Base-by-base conservation (phyloP, 2,888 invertebrate species). In the Scaptomyza flava region DNA sequence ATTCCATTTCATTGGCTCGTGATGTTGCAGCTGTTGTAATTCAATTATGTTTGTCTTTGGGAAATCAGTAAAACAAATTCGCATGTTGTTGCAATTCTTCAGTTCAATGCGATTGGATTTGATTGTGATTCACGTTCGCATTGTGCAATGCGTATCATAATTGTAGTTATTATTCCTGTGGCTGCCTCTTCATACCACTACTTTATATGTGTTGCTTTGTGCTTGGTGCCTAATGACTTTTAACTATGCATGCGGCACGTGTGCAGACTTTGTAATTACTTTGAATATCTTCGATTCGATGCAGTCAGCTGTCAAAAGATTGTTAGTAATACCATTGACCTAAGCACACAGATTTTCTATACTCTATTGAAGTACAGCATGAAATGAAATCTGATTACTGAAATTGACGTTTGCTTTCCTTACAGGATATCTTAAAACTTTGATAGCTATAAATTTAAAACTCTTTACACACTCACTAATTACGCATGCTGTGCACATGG, bases 11-110 rank as follows among this genome's bases (percentile, higher is more conserved):
- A 47, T 6, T 38, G 23, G 38, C 42, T 66, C 34, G 45, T 50
- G 33, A 33, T 63, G 59, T 27, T 62, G 73, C 59, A 67, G 73
- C 74, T 50, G 68, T 43, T 68, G 60, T 88, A 84, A 84, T 84
- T 84, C 62, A 84, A 84, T 84, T 84, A 88, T 77, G 66, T 84
- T 86, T 86, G 87, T 80, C 87, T 89, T 86, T 88, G 71, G 75
- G 58, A 82, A 85, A 86, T 82, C 82, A 88, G 86, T 69, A 82
- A 68, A 86, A 88, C 73, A 83, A 79, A 79, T 82, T 69, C 81
- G 77, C 71, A 67, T 79, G 79, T 69, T 81, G 65, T 38, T 80
- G 75, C 67, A 57, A 42, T 74, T 63, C 60, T 56, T 51, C 53
- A 17, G 33, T 52, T 66, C 45, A 9, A 20, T 34, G 41, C 46